These are phyloP conservation scores for Sarcophaga peregrina DNA, from an alignment of 1,140 invertebrate species.

Conservation along the genomic window DNA sequence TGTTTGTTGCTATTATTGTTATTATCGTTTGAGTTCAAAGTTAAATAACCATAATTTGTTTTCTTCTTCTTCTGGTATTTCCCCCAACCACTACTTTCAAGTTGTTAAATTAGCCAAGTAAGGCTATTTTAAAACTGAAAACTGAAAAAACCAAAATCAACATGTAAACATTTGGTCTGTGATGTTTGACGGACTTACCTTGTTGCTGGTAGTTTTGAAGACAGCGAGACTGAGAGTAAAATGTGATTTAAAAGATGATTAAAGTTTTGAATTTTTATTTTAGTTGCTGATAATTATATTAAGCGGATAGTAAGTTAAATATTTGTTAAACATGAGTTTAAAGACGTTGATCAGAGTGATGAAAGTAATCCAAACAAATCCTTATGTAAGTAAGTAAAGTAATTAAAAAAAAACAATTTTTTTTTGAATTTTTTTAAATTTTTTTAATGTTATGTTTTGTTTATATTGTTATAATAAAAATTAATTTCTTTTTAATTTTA, in stretches of 20 bases:
- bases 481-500: background rate
- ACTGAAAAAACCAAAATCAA: background rate
- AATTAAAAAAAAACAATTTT: too few relatives aligned
- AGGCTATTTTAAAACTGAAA: too few relatives aligned
- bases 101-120: too few relatives aligned
- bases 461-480: background rate
- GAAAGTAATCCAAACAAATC: background rate
- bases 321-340: background rate
- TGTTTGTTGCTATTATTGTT: too few relatives aligned
- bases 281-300: too few relatives aligned
- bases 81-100: too few relatives aligned
- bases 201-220: background rate
- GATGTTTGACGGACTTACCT: background rate
- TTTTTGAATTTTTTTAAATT: too few relatives aligned
- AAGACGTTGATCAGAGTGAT: background rate
- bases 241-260: conserved; percentile 17
- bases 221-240: background rate
- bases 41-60: too few relatives aligned
- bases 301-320: too few relatives aligned
- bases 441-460: background rate
- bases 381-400: conserved; percentile 12
- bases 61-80: too few relatives aligned
- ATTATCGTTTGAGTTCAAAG: too few relatives aligned
- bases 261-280: background rate
- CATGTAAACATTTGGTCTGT: background rate